These are phyloP conservation scores for Tenrec ecaudatus DNA, from an alignment of 2,113 vertebrate genomes.

Conservation along the genomic window DNA sequence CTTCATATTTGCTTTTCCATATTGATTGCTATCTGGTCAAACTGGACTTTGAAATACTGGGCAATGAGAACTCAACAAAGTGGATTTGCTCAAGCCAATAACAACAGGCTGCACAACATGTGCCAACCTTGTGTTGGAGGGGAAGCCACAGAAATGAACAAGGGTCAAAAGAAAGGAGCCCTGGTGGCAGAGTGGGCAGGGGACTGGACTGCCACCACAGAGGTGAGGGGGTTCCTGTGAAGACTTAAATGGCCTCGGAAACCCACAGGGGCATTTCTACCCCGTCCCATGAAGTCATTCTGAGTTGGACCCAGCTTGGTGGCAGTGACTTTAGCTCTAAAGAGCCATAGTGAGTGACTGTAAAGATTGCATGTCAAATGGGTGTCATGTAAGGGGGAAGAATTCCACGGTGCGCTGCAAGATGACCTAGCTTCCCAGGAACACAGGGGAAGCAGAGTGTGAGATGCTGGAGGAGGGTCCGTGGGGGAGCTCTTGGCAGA, in stretches of 20 bases:
- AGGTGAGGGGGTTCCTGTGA: no score
- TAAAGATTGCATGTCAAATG: background rate
- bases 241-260: no score
- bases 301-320: background rate
- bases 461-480: background rate
- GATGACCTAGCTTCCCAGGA: background rate
- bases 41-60: background rate
- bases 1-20: slow-evolving; percentile 19
- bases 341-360: background rate
- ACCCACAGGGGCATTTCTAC: background rate
- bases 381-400: background rate
- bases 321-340: background rate
- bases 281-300: background rate
- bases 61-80: slow-evolving; percentile 1
- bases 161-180: background rate
- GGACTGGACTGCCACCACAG: no score
- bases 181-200: no score
- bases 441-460: background rate
- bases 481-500: background rate
- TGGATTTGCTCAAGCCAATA: background rate
- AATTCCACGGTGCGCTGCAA: background rate
- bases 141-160: background rate
- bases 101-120: background rate
- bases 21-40: background rate
- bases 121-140: background rate